Evolutionary conservation across 2,888 invertebrate species (phyloP), one percentile per base, ranked within the genome.

Genomic region (Troides helena): DNA sequence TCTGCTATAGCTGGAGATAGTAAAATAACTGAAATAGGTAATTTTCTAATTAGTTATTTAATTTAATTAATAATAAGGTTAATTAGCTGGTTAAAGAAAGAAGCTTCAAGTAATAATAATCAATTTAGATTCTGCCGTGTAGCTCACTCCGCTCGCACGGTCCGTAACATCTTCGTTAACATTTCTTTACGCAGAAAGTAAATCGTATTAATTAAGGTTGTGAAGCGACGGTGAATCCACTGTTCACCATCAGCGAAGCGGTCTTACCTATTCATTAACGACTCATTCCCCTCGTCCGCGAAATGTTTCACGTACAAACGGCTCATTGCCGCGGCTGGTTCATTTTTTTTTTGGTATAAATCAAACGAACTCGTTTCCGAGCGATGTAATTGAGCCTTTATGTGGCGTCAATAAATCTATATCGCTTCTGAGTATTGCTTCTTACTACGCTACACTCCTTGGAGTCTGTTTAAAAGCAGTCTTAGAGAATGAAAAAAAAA

Each of bases 181-280:
- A 60, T 66, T 66, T 14, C 50, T 60, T 7, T n/a, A 60, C 50
- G 36, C 17, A 65, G 39, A 23, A 53, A 36, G n/a, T 53, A 23
- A 23, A 60, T 30, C 18, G 12, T 1, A 53, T 46, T 59, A 57
- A 65, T 46, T 58, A 30, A 59, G 21, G 30, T 59, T 46, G 43
- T 14, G 30, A 10, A 1, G 25, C 17, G 59, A n/a, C 36, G 10
- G 43, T 21, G n/a, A 36, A 21, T 4, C 10, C 39, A 43, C 43
- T 43, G 65, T 65, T 53, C 62, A 36, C 23, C 30, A 65, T 53
- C 39, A 30, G 39, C 46, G 14, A 8, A 68, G 68, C 50, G 30
- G 62, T 67, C 68, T 71, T 65, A 18, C 65, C 61, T 64, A 64
- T 64, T 46, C 30, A 43, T n/a, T 65, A 62, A 65, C 56, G 56